Evolutionary conservation across 2,797 vertebrate genomes (phyloP).

Genomic region (Okamejei kenojei): DNA sequence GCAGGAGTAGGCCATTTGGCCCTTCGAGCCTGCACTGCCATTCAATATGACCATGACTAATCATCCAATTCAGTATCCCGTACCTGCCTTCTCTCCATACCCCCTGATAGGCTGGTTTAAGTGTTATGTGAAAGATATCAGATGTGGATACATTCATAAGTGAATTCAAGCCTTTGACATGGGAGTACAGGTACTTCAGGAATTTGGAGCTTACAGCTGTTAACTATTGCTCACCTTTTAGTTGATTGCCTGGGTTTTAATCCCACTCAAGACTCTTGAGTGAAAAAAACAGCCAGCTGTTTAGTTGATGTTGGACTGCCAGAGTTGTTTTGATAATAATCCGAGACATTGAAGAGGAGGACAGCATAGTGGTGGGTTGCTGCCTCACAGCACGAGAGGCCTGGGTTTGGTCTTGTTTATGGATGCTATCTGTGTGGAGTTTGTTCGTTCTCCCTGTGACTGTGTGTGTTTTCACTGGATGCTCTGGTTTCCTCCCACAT

Average conservation of each 20-base stretch:
- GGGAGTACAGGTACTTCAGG: not conserved
- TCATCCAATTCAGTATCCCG: too few species aligned
- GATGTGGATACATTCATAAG: not conserved
- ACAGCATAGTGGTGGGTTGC: too few species aligned
- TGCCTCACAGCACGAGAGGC: too few species aligned
- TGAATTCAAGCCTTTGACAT: not conserved
- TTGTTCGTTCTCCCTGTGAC: too few species aligned
- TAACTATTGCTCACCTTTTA: not conserved
- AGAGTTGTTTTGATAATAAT: not conserved
- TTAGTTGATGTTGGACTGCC: not conserved
- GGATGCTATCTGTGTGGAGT: too few species aligned
- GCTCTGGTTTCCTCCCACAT: too few species aligned
- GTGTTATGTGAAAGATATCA: not conserved
- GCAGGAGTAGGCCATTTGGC: too few species aligned
- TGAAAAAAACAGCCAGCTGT: not conserved
- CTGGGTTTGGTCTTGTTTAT: too few species aligned
- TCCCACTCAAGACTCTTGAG: not conserved
- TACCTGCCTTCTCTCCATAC: too few species aligned
- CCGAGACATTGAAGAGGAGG: not conserved
- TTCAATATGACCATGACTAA: too few species aligned
- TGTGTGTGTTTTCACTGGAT: too few species aligned
- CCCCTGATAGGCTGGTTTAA: not conserved
- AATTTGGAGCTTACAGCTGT: not conserved
- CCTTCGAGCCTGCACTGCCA: too few species aligned
- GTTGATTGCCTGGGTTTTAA: not conserved